These are phyloP conservation scores for Baryphthengus martii DNA, from an alignment of 2,113 vertebrate species.

Conservation along the genomic window DNA sequence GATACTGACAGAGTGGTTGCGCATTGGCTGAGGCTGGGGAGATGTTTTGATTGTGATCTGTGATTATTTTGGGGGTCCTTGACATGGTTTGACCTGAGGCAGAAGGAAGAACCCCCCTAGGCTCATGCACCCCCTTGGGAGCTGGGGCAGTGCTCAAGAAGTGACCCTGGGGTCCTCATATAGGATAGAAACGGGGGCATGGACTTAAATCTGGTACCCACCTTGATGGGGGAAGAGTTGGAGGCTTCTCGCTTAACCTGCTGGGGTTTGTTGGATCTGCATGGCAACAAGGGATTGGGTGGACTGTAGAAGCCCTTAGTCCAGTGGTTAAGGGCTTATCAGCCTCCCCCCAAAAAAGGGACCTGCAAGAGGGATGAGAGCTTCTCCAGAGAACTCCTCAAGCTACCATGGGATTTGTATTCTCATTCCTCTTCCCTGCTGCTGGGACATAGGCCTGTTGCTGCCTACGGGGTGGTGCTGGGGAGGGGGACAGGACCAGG, in stretches of 20 bases:
- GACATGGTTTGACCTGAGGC: neutral
- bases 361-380: neutral
- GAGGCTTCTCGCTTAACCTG: neutral
- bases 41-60: neutral
- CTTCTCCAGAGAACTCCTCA: neutral
- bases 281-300: neutral
- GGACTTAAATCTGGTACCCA: neutral
- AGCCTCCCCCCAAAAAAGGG: accelerated
- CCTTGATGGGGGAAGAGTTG: accelerated
- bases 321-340: neutral
- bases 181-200: neutral
- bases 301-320: neutral
- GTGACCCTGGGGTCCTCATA: neutral
- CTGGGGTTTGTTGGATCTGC: neutral
- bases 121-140: accelerated
- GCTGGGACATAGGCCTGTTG: neutral
- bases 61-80: neutral
- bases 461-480: neutral
- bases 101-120: neutral
- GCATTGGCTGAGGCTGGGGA: neutral
- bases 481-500: neutral
- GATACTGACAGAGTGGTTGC: neutral
- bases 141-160: neutral
- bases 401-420: accelerated
- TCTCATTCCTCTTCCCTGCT: neutral